A percentile compares a stretch with the other conserved stretches of the same genome.
phyloP scores from a whole-genome alignment of 2,888 invertebrate species.

The Ypsolopha sequella region DNA sequence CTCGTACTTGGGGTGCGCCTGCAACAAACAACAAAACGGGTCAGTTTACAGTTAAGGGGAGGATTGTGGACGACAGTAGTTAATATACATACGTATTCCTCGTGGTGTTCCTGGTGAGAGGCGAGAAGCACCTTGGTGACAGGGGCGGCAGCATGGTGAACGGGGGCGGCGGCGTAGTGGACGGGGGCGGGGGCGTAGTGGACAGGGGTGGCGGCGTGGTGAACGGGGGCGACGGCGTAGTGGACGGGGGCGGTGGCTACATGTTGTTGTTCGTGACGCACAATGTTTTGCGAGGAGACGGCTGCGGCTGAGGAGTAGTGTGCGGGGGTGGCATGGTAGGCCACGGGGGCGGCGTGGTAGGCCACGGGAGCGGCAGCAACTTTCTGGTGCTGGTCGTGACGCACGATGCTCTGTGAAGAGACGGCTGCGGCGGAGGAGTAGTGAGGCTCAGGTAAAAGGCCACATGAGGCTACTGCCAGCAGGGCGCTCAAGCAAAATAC shows the following conservation, averaged over 20 bases:
- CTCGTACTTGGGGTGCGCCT: constrained; percentile 60
- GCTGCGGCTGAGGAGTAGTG: too few relatives aligned
- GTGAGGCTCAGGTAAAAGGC: constrained; percentile 16
- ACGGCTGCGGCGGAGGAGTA: constrained; percentile 15
- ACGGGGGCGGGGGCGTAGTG: constrained; percentile 16
- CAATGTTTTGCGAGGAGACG: too few relatives aligned
- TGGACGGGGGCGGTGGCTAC: too few relatives aligned
- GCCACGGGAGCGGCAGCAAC: constrained; percentile 18
- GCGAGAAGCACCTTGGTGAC: too few relatives aligned
- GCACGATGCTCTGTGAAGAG: constrained; percentile 4
- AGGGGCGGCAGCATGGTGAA: too few relatives aligned
- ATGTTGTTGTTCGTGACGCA: too few relatives aligned
- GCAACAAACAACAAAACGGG: constrained; percentile 2
- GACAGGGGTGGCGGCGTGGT: constrained; percentile 13
- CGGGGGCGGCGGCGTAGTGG: too few relatives aligned
- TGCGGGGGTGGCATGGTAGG: constrained; percentile 13
- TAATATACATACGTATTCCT: constrained; percentile 12
- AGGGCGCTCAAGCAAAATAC: constrained; percentile 17
- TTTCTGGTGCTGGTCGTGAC: constrained; percentile 9
- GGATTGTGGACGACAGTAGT: not conserved
- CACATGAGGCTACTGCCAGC: constrained; percentile 19
- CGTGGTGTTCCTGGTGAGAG: not conserved
- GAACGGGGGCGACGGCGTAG: not conserved
- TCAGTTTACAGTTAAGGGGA: not conserved
- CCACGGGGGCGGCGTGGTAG: constrained; percentile 19